Conservation (phyloP, 2,888 invertebrate genomes). For the Halictus ligatus region DNA sequence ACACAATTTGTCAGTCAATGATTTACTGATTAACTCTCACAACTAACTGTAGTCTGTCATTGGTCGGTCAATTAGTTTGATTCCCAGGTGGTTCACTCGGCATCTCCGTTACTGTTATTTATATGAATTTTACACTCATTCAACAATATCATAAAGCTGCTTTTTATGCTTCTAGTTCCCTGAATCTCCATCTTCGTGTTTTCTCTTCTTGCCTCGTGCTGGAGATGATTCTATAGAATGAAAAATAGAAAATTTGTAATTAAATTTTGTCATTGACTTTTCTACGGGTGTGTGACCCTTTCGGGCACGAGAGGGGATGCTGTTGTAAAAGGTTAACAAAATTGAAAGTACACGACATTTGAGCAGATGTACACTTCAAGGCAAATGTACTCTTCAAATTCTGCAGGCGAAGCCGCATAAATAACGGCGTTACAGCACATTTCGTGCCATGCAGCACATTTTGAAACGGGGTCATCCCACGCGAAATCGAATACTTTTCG, state of each 20-base stretch:
- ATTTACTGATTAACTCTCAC: slow-evolving; percentile 80
- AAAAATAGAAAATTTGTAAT: neutral
- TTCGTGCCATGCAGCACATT: too few species aligned
- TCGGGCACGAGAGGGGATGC: too few species aligned
- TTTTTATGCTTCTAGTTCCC: slow-evolving; percentile 79
- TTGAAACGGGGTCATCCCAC: too few species aligned
- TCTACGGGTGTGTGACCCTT: too few species aligned
- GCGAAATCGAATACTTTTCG: too few species aligned
- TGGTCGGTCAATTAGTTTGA: slow-evolving; percentile 83
- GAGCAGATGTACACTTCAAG: too few species aligned
- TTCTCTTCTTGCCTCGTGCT: slow-evolving; percentile 90
- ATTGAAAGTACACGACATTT: too few species aligned
- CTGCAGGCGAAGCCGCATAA: too few species aligned
- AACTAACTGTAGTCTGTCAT: slow-evolving; percentile 82
- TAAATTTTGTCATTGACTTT: too few species aligned
- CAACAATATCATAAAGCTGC: slow-evolving; percentile 77
- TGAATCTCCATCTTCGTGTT: slow-evolving; percentile 88
- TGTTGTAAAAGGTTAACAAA: too few species aligned
- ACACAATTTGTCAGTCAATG: slow-evolving; percentile 77
- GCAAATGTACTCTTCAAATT: too few species aligned
- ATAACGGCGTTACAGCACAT: too few species aligned
- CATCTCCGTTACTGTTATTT: slow-evolving; percentile 82
- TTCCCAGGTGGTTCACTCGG: slow-evolving; percentile 82
- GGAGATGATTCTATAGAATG: slow-evolving; percentile 85
- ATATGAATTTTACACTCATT: slow-evolving; percentile 83